Evolutionary conservation across 2,113 vertebrate species (phyloP).

Genomic region (Psittacula cyanocephala): DNA sequence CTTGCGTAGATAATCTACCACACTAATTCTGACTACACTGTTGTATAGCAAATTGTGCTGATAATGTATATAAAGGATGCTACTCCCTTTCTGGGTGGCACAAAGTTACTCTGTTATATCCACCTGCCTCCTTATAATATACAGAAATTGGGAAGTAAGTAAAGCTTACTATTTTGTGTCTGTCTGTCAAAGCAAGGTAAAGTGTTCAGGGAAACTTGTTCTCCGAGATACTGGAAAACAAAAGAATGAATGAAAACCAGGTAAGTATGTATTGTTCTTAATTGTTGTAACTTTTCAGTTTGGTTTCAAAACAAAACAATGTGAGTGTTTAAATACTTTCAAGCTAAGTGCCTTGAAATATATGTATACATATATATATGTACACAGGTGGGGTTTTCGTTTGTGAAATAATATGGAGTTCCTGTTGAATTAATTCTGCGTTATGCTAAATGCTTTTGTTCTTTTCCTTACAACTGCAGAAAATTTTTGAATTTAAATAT

Average conservation of each 20-base stretch:
- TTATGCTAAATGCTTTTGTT: neutral
- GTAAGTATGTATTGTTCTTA: neutral
- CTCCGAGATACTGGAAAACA: neutral
- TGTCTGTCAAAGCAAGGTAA: neutral
- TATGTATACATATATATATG: accelerated
- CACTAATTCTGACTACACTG: neutral
- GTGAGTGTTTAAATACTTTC: neutral
- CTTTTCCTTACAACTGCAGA: neutral
- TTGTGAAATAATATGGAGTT: neutral
- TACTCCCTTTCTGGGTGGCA: neutral
- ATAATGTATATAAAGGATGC: neutral
- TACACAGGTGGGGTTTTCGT: neutral
- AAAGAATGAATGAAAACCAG: neutral
- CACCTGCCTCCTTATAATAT: neutral
- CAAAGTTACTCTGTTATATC: neutral
- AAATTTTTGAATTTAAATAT: neutral
- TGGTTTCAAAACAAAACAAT: neutral
- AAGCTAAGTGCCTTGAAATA: neutral
- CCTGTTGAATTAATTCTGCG: neutral
- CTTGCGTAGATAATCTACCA: neutral
- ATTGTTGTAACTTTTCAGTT: neutral
- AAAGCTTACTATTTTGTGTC: neutral
- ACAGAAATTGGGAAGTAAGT: neutral
- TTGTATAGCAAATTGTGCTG: neutral
- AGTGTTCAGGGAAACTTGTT: neutral